A percentile compares a stretch with the other conserved stretches of the same genome.
Conservation (phyloP, 2,888 invertebrate genomes). For the Aproaerema taeniolella region DNA sequence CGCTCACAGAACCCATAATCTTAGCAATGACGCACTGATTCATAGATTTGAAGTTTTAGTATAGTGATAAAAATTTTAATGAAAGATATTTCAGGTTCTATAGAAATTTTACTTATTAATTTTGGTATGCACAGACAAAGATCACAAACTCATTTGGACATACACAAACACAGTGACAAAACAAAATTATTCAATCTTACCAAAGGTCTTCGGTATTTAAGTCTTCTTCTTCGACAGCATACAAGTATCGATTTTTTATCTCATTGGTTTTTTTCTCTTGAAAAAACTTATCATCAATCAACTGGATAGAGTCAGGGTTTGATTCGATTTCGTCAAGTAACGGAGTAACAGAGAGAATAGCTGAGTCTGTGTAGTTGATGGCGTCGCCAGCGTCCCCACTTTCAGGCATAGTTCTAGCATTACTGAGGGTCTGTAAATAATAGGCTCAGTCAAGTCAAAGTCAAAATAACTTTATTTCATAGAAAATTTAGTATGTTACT, state of each 20-base stretch:
- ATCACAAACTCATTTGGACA: no score
- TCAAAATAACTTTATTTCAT: no score
- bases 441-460: no score
- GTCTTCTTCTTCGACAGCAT: conserved; percentile 56
- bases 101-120: no score
- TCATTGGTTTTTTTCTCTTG: conserved; percentile 19
- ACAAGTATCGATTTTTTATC: conserved; percentile 37
- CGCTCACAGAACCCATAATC: neutral
- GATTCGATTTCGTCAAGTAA: conserved; percentile 53
- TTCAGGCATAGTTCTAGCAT: conserved; percentile 43
- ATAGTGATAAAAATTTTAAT: neutral
- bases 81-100: neutral
- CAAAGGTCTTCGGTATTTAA: conserved; percentile 17
- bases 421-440: conserved; percentile 40
- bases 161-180: no score
- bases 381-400: conserved; percentile 58
- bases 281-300: neutral
- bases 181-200: no score
- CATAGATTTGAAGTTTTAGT: neutral
- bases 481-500: no score
- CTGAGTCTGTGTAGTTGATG: conserved; percentile 45
- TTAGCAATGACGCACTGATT: neutral
- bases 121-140: no score
- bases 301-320: no score
- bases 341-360: conserved; percentile 55